These are phyloP conservation scores for Heliconius hewitsoni DNA, from an alignment of 1,140 invertebrate species.

Conservation along the genomic window DNA sequence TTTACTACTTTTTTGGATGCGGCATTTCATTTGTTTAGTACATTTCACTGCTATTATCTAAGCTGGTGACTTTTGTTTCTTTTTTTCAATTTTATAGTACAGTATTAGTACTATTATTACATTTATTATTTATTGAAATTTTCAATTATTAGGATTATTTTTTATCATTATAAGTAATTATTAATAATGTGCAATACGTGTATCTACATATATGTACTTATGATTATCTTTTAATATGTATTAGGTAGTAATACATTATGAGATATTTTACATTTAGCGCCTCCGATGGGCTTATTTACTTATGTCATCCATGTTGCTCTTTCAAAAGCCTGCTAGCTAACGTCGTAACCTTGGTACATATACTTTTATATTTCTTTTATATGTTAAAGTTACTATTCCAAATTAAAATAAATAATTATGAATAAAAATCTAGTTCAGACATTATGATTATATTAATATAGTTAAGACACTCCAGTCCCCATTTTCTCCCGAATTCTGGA, in stretches of 20 bases:
- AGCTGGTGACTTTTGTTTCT: neutral
- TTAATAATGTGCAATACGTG: too few relatives aligned
- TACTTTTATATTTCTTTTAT: constrained; percentile 40
- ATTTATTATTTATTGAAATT: too few relatives aligned
- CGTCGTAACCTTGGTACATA: constrained; percentile 48
- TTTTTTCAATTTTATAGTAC: neutral
- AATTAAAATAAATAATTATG: neutral
- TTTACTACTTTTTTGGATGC: constrained; percentile 31
- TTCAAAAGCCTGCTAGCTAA: constrained; percentile 37
- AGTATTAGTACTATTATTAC: too few relatives aligned
- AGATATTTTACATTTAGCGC: neutral
- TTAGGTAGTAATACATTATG: neutral
- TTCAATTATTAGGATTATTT: too few relatives aligned
- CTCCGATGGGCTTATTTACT: constrained; percentile 7
- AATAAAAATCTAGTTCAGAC: neutral
- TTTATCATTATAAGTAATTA: too few relatives aligned
- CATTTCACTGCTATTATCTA: neutral
- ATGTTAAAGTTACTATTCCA: constrained; percentile 4
- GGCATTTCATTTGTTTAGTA: constrained; percentile 22
- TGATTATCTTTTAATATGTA: too few relatives aligned
- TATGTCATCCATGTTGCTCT: constrained; percentile 36
- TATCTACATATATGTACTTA: too few relatives aligned
- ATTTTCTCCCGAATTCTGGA: too few relatives aligned
- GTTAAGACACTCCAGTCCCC: too few relatives aligned
- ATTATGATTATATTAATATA: neutral